Percentiles rank a stretch among this genome's conserved stretches.
phyloP scores from a whole-genome alignment of 2,888 invertebrate genomes.

The Chorisops tibialis region DNA sequence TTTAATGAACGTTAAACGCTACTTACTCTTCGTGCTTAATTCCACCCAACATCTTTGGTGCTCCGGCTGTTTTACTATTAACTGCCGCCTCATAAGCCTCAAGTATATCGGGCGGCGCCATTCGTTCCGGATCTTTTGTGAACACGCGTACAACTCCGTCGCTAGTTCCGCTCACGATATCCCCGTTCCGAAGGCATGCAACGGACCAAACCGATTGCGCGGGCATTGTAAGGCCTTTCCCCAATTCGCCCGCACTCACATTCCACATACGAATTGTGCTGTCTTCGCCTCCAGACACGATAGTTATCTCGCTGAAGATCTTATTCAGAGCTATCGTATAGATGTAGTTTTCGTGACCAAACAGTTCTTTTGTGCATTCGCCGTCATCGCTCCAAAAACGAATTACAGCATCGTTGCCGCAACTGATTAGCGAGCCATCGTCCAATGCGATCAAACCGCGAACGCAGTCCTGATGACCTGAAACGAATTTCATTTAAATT shows the following conservation, averaged over 20 bases:
- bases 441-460: slow-evolving; percentile 71
- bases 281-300: slow-evolving; percentile 88
- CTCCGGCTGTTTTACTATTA: slow-evolving; percentile 58
- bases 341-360: slow-evolving; percentile 85
- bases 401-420: slow-evolving; percentile 88
- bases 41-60: slow-evolving; percentile 74
- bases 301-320: slow-evolving; percentile 57
- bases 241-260: slow-evolving; percentile 40
- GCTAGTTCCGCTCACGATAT: slow-evolving; percentile 84
- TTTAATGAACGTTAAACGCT: no score
- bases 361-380: slow-evolving; percentile 70
- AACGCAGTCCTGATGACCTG: slow-evolving; percentile 91
- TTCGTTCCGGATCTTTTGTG: slow-evolving; percentile 66
- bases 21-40: slow-evolving; percentile 79
- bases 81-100: slow-evolving; percentile 73
- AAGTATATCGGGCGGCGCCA: slow-evolving; percentile 62
- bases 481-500: slow-evolving; percentile 38
- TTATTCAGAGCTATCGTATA: slow-evolving; percentile 65
- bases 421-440: slow-evolving; percentile 77
- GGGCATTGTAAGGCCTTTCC: slow-evolving; percentile 57
- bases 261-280: slow-evolving; percentile 79
- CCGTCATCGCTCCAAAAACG: slow-evolving; percentile 80
- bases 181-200: slow-evolving; percentile 75
- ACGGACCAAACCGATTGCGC: slow-evolving; percentile 89
- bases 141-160: slow-evolving; percentile 88